These are phyloP conservation scores for Channallabes apus DNA, from an alignment of 2,797 vertebrate genomes.

Conservation along the genomic window DNA sequence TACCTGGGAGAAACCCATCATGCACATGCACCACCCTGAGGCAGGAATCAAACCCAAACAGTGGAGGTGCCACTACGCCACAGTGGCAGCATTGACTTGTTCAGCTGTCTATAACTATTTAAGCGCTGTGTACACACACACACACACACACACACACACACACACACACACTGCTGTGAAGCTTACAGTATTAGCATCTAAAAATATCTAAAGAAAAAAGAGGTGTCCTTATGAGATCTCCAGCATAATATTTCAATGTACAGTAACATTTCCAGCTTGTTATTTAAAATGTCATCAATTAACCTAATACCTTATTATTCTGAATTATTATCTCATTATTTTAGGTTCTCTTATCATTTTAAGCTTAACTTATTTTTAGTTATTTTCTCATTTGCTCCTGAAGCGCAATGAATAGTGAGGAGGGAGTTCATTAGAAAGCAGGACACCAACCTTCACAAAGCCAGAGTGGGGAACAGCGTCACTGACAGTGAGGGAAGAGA, in stretches of 20 bases:
- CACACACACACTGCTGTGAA: constrained; percentile 1
- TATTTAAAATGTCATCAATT: not conserved
- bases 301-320: not conserved
- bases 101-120: not conserved
- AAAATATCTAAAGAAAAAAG: not conserved
- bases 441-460: too few relatives aligned
- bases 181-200: not conserved
- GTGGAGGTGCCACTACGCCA: too few relatives aligned
- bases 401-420: too few relatives aligned
- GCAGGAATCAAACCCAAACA: too few relatives aligned
- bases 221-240: not conserved
- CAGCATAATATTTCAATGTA: not conserved
- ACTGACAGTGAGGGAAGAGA: too few relatives aligned
- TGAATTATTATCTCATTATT: not conserved
- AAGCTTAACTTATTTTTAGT: not conserved
- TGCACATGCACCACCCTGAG: too few relatives aligned
- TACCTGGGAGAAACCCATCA: too few relatives aligned
- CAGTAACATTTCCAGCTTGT: not conserved
- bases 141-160: constrained; percentile 20
- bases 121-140: too few relatives aligned
- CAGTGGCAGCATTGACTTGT: constrained; percentile 17
- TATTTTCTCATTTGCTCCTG: not conserved
- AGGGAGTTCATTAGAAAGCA: too few relatives aligned
- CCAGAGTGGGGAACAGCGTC: too few relatives aligned
- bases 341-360: not conserved